These are phyloP conservation scores for Mechanitis mazaeus DNA, from an alignment of 2,888 invertebrate species.

Conservation along the genomic window DNA sequence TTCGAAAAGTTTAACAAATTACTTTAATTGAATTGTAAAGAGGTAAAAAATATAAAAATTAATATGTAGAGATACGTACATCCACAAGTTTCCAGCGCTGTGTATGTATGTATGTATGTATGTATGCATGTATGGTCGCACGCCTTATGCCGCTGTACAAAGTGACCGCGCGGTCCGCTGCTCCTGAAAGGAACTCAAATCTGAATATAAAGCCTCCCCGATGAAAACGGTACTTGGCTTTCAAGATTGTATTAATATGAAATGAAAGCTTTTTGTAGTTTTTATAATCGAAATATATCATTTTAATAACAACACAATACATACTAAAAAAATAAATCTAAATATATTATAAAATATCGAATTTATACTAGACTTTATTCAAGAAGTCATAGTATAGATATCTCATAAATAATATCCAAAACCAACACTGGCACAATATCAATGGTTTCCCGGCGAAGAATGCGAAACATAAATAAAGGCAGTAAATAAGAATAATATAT, in stretches of 20 bases:
- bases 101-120: background rate
- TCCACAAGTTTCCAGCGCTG: constrained; percentile 19
- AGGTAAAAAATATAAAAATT: too few relatives aligned
- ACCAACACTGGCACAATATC: constrained; percentile 16
- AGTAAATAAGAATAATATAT: constrained; percentile 76
- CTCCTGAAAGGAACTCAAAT: constrained; percentile 44
- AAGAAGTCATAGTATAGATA: too few relatives aligned
- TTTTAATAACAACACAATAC: too few relatives aligned
- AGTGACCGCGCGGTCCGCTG: constrained; percentile 64
- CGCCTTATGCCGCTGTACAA: constrained; percentile 40
- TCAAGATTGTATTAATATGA: constrained; percentile 21
- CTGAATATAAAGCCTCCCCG: constrained; percentile 42
- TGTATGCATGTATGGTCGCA: too few relatives aligned
- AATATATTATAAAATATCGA: too few relatives aligned
- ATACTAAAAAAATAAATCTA: too few relatives aligned
- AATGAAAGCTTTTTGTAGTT: too few relatives aligned
- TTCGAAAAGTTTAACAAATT: too few relatives aligned
- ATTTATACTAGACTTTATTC: too few relatives aligned
- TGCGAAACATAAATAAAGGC: constrained; percentile 70
- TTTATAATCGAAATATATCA: too few relatives aligned
- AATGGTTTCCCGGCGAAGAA: constrained; percentile 46
- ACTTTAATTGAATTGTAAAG: too few relatives aligned
- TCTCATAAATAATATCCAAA: background rate
- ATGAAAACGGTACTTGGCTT: constrained; percentile 47
- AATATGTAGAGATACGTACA: too few relatives aligned